A percentile compares a stretch with the other conserved stretches of the same genome.
phyloP scores from a whole-genome alignment of 2,888 invertebrate genomes.

The Mythimna impura region DNA sequence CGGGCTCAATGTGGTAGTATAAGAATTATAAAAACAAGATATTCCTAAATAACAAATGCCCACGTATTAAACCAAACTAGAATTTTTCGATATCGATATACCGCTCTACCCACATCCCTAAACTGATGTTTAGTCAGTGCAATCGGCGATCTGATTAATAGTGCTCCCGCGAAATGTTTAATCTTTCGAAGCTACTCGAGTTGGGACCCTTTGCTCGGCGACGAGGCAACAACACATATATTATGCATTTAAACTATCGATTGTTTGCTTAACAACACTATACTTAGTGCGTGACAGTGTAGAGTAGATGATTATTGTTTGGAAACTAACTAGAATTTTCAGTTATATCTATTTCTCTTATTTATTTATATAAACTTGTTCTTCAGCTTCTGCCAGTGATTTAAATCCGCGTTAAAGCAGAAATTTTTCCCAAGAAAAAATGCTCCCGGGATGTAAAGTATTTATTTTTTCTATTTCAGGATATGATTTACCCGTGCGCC shows the following conservation, averaged over 20 bases:
- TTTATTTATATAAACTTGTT: no score
- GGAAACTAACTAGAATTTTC: neutral
- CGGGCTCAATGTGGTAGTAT: no score
- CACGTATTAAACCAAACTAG: neutral
- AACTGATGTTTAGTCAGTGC: slow-evolving; percentile 87
- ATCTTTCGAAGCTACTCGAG: slow-evolving; percentile 84
- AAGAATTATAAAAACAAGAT: no score
- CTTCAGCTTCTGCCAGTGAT: no score
- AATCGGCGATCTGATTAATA: slow-evolving; percentile 91
- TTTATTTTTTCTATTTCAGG: no score
- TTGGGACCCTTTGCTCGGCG: slow-evolving; percentile 70
- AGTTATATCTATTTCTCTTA: no score
- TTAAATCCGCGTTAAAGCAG: no score
- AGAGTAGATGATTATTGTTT: slow-evolving; percentile 1
- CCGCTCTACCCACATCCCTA: slow-evolving; percentile 65
- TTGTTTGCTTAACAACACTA: slow-evolving; percentile 65
- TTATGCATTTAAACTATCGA: slow-evolving; percentile 87
- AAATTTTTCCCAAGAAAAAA: no score
- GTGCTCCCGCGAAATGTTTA: slow-evolving; percentile 89
- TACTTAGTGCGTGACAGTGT: slow-evolving; percentile 8
- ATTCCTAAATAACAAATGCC: neutral
- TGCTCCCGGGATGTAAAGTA: no score
- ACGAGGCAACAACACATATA: slow-evolving; percentile 71
- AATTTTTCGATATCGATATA: slow-evolving; percentile 71
- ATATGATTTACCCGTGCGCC: no score